These are phyloP conservation scores for Tribolium castaneum DNA, from an alignment of 1,140 invertebrate species.

Conservation along the genomic window DNA sequence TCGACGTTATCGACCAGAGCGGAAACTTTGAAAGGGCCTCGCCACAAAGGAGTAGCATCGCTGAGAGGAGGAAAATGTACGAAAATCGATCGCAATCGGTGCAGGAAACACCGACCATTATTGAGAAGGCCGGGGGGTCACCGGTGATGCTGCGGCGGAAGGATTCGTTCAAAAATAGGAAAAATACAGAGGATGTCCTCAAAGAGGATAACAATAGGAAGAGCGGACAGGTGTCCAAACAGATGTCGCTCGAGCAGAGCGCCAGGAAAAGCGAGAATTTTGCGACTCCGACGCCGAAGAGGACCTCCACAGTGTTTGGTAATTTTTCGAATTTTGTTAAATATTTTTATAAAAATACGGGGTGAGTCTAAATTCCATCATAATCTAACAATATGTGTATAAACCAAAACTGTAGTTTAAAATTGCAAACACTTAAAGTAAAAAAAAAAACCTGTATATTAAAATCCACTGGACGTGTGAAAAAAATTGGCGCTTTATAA, in stretches of 20 bases:
- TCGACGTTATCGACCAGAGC: slow-evolving; percentile 62
- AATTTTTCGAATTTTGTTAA: slow-evolving; percentile 48
- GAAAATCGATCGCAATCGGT: slow-evolving; percentile 69
- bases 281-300: slow-evolving; percentile 72
- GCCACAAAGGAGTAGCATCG: slow-evolving; percentile 76
- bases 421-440: too few species aligned
- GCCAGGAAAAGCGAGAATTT: slow-evolving; percentile 62
- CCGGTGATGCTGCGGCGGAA: slow-evolving; percentile 75
- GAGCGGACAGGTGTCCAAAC: slow-evolving; percentile 66
- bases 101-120: slow-evolving; percentile 68
- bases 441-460: too few species aligned
- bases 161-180: slow-evolving; percentile 60
- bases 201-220: slow-evolving; percentile 69
- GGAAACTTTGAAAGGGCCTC: slow-evolving; percentile 68
- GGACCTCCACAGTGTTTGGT: slow-evolving; percentile 90
- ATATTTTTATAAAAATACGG: too few species aligned
- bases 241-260: slow-evolving; percentile 67
- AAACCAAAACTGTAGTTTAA: too few species aligned
- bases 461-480: too few species aligned
- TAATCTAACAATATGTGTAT: too few species aligned
- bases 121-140: slow-evolving; percentile 74
- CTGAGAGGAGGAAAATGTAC: slow-evolving; percentile 80
- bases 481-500: too few species aligned
- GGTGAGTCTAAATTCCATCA: too few species aligned
- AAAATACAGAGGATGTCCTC: slow-evolving; percentile 64